Evolutionary conservation across 2,113 vertebrate species (phyloP).

Genomic region (Phalacrocorax brasilianus): DNA sequence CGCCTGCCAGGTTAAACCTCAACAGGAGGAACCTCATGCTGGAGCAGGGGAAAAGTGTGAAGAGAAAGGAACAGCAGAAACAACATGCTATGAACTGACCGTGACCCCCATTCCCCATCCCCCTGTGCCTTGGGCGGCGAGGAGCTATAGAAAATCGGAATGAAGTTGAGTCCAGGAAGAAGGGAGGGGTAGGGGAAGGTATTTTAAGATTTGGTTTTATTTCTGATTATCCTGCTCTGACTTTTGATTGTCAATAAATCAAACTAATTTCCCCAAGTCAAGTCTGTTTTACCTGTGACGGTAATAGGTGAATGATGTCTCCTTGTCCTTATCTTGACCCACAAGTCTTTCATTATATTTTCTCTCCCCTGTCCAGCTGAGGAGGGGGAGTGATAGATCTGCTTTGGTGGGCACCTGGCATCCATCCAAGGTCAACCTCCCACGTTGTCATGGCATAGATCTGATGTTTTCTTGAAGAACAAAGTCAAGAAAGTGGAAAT

Average conservation of each 20-base stretch:
- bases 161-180: neutral
- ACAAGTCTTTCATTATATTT: neutral
- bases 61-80: neutral
- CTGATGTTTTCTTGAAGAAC: neutral
- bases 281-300: neutral
- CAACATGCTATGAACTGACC: neutral
- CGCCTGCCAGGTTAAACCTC: too few relatives aligned
- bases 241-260: neutral
- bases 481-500: neutral
- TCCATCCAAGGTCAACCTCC: neutral
- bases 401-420: neutral
- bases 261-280: neutral
- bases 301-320: neutral
- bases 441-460: neutral
- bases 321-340: neutral
- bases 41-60: too few relatives aligned
- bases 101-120: neutral
- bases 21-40: too few relatives aligned
- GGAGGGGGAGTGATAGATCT: fast-evolving
- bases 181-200: neutral
- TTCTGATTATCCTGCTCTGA: neutral
- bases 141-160: neutral
- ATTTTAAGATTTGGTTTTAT: neutral
- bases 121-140: neutral
- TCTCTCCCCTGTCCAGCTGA: neutral